Conservation (phyloP, 64 coral and sea anemone genomes). For the Astreopora myriophthalma region DNA sequence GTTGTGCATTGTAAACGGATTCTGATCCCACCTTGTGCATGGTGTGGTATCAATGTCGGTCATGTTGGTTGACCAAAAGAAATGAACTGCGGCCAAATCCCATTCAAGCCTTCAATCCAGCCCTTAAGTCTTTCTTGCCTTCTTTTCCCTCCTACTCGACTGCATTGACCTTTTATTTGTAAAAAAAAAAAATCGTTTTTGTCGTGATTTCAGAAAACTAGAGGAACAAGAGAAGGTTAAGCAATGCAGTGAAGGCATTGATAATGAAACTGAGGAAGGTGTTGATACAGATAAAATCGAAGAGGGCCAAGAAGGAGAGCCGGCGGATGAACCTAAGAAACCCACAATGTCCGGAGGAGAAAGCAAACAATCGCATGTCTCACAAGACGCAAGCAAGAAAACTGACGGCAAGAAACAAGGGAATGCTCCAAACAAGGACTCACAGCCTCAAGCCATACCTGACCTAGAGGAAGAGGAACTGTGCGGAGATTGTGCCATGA, state of each 20-base stretch:
- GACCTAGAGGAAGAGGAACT: conserved; percentile 75
- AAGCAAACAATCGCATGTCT: conserved; percentile 12
- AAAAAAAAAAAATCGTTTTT: neutral
- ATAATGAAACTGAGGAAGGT: conserved; percentile 9
- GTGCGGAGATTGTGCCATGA: conserved; percentile 63
- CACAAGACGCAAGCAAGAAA: conserved; percentile 35
- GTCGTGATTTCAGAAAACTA: neutral
- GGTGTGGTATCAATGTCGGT: too few species aligned
- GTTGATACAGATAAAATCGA: neutral
- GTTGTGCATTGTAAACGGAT: too few species aligned
- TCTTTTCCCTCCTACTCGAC: neutral
- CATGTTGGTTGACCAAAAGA: too few species aligned
- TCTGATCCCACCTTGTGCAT: too few species aligned
- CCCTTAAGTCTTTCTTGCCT: too few species aligned
- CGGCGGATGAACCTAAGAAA: neutral
- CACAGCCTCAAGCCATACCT: conserved; percentile 44
- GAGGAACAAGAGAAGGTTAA: conserved; percentile 3
- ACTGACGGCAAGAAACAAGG: conserved; percentile 49
- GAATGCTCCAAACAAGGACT: conserved; percentile 47
- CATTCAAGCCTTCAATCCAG: too few species aligned
- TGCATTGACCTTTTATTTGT: neutral
- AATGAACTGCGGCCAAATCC: too few species aligned
- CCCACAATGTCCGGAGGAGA: neutral
- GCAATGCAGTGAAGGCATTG: neutral
- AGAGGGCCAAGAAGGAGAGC: neutral